Evolutionary conservation across 2,797 vertebrate genomes (phyloP), one percentile per base, ranked within the genome.

Genomic region (Rhynchotus rufescens): DNA sequence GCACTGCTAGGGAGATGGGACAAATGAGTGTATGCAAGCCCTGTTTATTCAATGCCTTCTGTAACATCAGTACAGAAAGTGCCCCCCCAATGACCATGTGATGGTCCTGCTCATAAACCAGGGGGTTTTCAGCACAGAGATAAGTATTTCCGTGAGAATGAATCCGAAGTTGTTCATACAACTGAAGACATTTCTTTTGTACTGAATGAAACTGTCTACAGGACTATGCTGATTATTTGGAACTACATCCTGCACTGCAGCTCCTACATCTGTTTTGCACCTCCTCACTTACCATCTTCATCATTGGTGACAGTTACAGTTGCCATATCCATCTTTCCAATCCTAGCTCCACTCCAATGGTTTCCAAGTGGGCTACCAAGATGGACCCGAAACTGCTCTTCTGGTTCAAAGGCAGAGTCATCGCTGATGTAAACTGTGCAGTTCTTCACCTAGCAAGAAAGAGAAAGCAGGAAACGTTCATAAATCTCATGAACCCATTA

Each of bases 331-430:
- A 91, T 97, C 15, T 95, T 97, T 6, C 99, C 99, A 57, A 99
- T 94, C 97, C 98, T 98, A 61, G 99, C 99, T 51, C 99, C 99
- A 15, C 99, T 99, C 99, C 99, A 99, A 60, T 99, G 99, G 96
- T 98, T 99, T 12, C 99, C 98, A 68, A 98, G 98, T 0, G 99
- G 99, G 52, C 98, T 98, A 36, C 99, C 98, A 4, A 99, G 98
- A 83, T 98, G 97, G 69, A 99, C 97, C 96, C 98, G 98, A 97
- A 99, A 99, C 91, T 99, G 98, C 83, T 99, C 99, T 40, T 99
- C 99, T 2, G 98, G 98, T 94, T 99, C 99, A 60, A 99, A 99
- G 19, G 99, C 98, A 0, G 99, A 99, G 97, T 99, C 99, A 1
- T 99, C 99, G 0, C 96, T 98, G 95, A 99, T 97, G 38, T 95